These are phyloP conservation scores for Geodia barretti DNA, from an alignment of 37 sponge, comb jelly and placozoan genomes.

Conservation along the genomic window DNA sequence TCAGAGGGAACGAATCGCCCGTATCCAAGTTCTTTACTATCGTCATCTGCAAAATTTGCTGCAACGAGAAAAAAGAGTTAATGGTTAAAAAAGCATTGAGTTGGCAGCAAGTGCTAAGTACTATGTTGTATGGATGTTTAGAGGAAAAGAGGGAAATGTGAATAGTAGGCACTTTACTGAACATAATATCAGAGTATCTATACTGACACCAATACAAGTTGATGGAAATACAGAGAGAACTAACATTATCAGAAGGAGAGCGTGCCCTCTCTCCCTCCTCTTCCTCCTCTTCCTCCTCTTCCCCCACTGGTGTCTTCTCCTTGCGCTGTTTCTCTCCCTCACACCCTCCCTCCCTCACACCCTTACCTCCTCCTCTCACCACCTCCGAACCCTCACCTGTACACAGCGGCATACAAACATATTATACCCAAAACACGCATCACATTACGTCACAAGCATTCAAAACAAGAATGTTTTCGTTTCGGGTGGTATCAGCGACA, in stretches of 20 bases:
- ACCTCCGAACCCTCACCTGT: background rate
- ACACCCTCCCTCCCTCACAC: slow-evolving; percentile 9
- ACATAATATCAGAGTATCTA: background rate
- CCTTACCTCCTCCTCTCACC: slow-evolving; percentile 1
- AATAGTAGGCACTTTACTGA: background rate
- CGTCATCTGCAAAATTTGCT: slow-evolving; percentile 74
- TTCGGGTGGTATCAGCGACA: no score
- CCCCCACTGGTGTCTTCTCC: background rate
- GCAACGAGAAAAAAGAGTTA: background rate
- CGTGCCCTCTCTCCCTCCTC: background rate
- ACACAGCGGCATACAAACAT: no score
- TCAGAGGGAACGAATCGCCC: slow-evolving; percentile 77
- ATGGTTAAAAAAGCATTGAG: background rate
- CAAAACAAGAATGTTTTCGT: no score
- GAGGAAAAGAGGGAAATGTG: background rate
- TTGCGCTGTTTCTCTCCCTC: background rate
- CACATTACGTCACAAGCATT: no score
- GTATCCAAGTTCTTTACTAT: slow-evolving; percentile 88
- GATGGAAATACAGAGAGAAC: background rate
- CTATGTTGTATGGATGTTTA: background rate
- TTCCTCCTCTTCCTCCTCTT: background rate
- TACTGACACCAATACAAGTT: background rate
- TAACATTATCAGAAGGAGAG: slow-evolving; percentile 12
- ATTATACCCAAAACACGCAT: no score
- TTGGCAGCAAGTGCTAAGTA: background rate